These are phyloP conservation scores for Crotalus tigris DNA, from an alignment of 2,113 vertebrate species.

Conservation along the genomic window DNA sequence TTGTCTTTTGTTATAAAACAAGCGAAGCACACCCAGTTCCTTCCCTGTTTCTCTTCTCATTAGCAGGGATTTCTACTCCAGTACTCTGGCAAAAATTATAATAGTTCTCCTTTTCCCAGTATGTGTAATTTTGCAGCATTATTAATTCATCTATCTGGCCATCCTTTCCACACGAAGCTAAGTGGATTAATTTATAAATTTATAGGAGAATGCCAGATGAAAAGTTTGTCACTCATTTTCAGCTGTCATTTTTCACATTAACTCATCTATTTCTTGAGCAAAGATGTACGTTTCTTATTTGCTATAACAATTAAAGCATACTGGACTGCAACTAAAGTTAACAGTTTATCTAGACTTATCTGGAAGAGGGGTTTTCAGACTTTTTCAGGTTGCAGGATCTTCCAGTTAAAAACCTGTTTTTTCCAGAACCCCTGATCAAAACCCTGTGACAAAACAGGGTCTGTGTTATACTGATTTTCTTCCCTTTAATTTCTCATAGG, in stretches of 20 bases:
- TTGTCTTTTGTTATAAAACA: not conserved
- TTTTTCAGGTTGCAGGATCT: not conserved
- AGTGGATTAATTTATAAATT: not conserved
- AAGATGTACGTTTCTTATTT: not conserved
- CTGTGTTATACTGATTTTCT: not conserved
- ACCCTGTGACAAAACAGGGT: not conserved
- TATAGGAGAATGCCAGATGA: not conserved
- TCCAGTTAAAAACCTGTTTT: not conserved
- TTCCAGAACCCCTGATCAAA: not conserved
- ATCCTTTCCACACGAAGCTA: not conserved
- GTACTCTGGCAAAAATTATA: not conserved
- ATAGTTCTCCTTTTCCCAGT: not conserved
- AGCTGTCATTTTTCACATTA: not conserved
- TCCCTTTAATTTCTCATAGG: not conserved
- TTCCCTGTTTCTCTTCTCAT: not conserved
- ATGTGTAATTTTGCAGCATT: not conserved
- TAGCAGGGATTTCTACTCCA: not conserved
- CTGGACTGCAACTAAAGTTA: not conserved
- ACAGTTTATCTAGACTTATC: not conserved
- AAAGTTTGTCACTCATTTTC: not conserved
- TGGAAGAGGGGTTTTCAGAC: not conserved
- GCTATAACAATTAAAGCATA: not conserved
- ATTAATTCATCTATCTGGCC: not conserved
- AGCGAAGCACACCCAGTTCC: not conserved
- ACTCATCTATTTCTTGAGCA: not conserved